Evolutionary conservation across 1,140 invertebrate genomes (phyloP).

Genomic region (Dinoponera quadriceps): DNA sequence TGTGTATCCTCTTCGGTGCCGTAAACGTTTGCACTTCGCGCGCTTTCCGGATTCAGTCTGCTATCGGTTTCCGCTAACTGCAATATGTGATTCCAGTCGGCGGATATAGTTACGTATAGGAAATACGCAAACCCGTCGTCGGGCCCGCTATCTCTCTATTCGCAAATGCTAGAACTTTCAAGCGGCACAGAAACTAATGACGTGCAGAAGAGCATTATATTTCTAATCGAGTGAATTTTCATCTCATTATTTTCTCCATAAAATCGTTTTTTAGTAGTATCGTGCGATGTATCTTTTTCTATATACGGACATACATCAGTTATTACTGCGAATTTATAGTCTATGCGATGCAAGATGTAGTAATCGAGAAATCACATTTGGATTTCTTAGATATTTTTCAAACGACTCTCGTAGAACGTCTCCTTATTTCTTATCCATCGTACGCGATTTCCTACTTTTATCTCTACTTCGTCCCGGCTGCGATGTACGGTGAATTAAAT

Average conservation of each 20-base stretch:
- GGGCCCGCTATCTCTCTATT: not conserved
- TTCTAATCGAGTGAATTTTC: not conserved
- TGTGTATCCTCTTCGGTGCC: not conserved
- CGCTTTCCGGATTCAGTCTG: slow-evolving; percentile 24
- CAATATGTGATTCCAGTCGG: slow-evolving; percentile 25
- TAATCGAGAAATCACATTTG: no score
- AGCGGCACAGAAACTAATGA: slow-evolving; percentile 20
- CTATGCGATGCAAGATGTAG: no score
- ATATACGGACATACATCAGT: no score
- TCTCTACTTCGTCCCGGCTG: no score
- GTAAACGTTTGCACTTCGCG: slow-evolving; percentile 46
- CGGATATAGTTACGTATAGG: slow-evolving; percentile 37
- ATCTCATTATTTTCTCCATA: not conserved
- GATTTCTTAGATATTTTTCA: no score
- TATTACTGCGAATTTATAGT: not conserved
- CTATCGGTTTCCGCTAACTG: slow-evolving; percentile 41
- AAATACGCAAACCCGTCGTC: slow-evolving; percentile 3
- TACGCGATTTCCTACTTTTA: no score
- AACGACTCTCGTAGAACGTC: no score
- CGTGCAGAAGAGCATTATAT: not conserved
- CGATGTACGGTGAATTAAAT: no score
- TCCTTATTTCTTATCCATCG: no score
- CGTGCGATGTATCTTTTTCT: no score
- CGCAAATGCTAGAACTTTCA: not conserved
- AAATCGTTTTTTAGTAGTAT: no score